Evolutionary conservation across 2,113 vertebrate species (phyloP), one percentile per base, ranked within the genome.

Genomic region (Labeo catla): DNA sequence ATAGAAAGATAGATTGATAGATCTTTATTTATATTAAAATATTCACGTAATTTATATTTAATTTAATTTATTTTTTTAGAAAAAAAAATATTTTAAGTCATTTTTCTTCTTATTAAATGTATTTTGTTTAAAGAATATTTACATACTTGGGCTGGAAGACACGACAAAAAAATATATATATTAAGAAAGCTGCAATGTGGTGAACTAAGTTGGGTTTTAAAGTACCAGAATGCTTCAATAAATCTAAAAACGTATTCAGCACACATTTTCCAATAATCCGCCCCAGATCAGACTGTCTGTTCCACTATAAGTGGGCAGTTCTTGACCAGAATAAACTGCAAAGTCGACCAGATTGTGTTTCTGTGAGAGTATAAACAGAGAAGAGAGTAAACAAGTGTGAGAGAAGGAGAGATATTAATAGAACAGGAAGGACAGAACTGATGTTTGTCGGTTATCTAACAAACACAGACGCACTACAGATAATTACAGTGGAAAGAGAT

Each of bases 401-500:
- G 72, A 49, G 39, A 10, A 21, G 28, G 50, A 54, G 49, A 78
- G 34, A 79, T 79, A 57, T 79, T 79, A 59, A 57, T 57, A 79
- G 50, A 79, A 39, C 28, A 19, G 52, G 16, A 34, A 21, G 52
- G 34, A 79, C 52, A 13, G 45, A 59, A 59, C 13, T 79, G 23
- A 79, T 79, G 76, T 59, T 79, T 77, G 34, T 70, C 6, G 36
- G 82, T 49, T 47, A 52, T 16, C 83, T 65, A 50, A 39, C 73
- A 74, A 19, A 85, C 78, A 79, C 36, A 21, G 28, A 84, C 16
- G 23, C 43, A 23, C 54, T 28, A 34, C 52, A 81, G 11, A 36
- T 83, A 88, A 86, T 84, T 84, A 68, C 63, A 84, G 77, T 52
- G 78, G 85, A 89, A 84, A 63, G 49, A 61, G 63, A 84, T 10